Evolutionary conservation across 2,888 invertebrate species (phyloP).

Genomic region (Drosophila acutilabella): DNA sequence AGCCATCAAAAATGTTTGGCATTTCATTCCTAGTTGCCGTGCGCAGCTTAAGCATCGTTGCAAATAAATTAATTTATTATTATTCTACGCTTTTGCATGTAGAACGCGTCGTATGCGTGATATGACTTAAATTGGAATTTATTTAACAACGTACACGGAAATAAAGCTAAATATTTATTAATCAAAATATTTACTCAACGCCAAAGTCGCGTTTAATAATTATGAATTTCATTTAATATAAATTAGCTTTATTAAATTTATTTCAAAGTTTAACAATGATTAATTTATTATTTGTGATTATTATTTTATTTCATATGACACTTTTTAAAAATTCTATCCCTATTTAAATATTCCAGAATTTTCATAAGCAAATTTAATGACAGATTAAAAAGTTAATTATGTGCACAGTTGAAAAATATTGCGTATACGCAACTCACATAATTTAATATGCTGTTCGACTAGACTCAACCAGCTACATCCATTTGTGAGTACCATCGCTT

Average conservation of each 20-base stretch:
- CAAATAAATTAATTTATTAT: slow-evolving; percentile 80
- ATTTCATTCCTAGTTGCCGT: slow-evolving; percentile 27
- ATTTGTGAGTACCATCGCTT: neutral
- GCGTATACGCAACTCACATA: slow-evolving; percentile 43
- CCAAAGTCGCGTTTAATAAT: neutral
- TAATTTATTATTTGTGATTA: neutral
- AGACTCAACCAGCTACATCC: neutral
- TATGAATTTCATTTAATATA: neutral
- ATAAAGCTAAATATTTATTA: slow-evolving; percentile 9
- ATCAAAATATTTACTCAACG: neutral
- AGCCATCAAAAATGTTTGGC: slow-evolving; percentile 52
- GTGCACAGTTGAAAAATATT: slow-evolving; percentile 27
- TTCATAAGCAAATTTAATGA: slow-evolving; percentile 1
- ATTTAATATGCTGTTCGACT: slow-evolving; percentile 19
- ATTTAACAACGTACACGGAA: slow-evolving; percentile 27
- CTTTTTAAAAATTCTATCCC: neutral
- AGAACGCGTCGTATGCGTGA: slow-evolving; percentile 68
- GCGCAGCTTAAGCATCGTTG: slow-evolving; percentile 43
- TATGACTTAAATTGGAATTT: slow-evolving; percentile 71
- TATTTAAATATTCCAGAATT: neutral
- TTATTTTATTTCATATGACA: neutral
- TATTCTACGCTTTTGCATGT: slow-evolving; percentile 66
- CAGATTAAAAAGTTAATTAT: slow-evolving; percentile 21
- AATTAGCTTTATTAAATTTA: neutral
- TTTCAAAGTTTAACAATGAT: neutral